Percentiles rank a stretch among this genome's conserved stretches.
Conservation (phyloP, 2,888 invertebrate species). For the Scaptodrosophila latifasciaeformis region DNA sequence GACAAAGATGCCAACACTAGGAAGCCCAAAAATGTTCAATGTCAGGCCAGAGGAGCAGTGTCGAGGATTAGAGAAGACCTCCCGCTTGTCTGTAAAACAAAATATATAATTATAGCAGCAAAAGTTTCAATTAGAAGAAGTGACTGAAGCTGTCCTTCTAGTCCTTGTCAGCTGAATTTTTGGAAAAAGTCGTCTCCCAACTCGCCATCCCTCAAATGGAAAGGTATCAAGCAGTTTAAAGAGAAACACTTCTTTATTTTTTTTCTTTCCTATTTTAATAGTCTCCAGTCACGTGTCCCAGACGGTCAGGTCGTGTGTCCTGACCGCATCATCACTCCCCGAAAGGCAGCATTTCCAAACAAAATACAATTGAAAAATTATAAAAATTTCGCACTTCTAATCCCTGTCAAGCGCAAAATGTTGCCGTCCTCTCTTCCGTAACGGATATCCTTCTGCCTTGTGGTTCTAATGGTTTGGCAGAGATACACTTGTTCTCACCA, state of each 20-base stretch:
- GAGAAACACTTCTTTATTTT: conserved; percentile 36
- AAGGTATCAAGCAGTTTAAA: conserved; percentile 3
- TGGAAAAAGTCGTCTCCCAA: too few species aligned
- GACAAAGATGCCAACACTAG: conserved; percentile 52
- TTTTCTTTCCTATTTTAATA: conserved; percentile 38
- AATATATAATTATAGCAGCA: conserved; percentile 49
- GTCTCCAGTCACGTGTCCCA: conserved; percentile 49
- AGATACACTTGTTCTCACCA: conserved; percentile 60
- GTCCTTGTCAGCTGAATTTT: background rate
- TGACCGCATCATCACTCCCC: conserved; percentile 46
- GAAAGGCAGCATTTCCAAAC: conserved; percentile 5
- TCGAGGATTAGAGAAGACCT: conserved; percentile 46
- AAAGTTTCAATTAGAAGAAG: background rate
- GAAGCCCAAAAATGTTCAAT: conserved; percentile 9
- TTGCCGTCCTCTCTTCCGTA: conserved; percentile 36
- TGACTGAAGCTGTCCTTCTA: background rate
- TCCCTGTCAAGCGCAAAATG: conserved; percentile 43
- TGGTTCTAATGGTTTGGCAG: conserved; percentile 35
- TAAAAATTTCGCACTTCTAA: conserved; percentile 64
- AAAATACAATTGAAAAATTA: conserved; percentile 66
- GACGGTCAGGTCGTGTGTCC: conserved; percentile 59
- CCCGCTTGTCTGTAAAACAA: conserved; percentile 53
- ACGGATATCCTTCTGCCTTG: conserved; percentile 29
- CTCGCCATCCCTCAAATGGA: background rate
- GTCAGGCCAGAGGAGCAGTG: conserved; percentile 12